Percentiles rank a stretch among this genome's conserved stretches.
phyloP scores from a whole-genome alignment of 2,113 vertebrate genomes.

The Nesogale talazaci region DNA sequence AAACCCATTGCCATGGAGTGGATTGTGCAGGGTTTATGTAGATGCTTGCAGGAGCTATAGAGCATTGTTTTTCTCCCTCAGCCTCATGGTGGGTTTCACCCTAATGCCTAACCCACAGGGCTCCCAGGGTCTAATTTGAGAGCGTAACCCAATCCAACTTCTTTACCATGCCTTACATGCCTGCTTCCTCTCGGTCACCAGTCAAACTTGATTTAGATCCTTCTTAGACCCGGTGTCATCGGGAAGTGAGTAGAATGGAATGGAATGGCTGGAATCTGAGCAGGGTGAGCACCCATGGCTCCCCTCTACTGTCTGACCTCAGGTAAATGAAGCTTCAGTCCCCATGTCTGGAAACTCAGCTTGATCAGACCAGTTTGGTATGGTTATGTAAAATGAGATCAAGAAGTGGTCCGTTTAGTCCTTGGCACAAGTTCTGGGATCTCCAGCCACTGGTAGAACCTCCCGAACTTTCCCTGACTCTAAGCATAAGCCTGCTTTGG shows the following conservation, averaged over 20 bases:
- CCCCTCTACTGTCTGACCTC: accelerated
- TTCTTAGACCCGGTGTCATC: not conserved
- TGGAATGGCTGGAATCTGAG: not conserved
- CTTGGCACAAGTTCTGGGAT: not conserved
- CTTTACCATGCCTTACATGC: not conserved
- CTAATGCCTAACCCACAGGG: too few relatives aligned
- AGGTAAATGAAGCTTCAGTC: not conserved
- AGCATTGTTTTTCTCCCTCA: too few relatives aligned
- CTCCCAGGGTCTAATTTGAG: too few relatives aligned
- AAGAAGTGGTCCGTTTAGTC: not conserved
- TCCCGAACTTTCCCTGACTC: not conserved
- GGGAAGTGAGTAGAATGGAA: not conserved
- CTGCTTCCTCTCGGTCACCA: not conserved
- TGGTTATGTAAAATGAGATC: not conserved
- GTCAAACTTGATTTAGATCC: not conserved
- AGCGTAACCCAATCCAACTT: not conserved
- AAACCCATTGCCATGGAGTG: not conserved
- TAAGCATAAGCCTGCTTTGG: not conserved
- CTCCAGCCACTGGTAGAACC: not conserved
- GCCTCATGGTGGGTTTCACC: too few relatives aligned
- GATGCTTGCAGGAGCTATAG: too few relatives aligned
- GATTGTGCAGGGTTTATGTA: too few relatives aligned
- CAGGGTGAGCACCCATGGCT: too few relatives aligned
- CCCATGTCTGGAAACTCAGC: not conserved
- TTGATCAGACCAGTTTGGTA: not conserved